Evolutionary conservation across 2,797 vertebrate genomes (phyloP).

Genomic region (Aeoliscus strigatus): DNA sequence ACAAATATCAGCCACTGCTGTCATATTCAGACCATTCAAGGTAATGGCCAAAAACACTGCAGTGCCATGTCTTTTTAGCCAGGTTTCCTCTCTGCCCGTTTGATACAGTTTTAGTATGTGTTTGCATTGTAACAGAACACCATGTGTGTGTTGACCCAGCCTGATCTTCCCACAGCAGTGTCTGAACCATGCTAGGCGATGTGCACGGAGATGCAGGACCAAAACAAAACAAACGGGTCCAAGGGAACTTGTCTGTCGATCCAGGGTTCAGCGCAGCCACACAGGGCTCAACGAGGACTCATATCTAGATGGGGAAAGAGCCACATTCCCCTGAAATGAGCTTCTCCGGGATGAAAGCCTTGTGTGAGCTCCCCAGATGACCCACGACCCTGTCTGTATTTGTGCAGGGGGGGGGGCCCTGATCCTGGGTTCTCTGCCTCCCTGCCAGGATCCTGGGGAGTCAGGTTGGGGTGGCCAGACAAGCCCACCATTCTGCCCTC

Average conservation of each 20-base stretch:
- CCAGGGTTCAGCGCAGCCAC: conserved; percentile 60
- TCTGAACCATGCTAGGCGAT: conserved; percentile 44
- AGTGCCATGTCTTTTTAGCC: conserved; percentile 26
- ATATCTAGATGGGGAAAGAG: conserved; percentile 69
- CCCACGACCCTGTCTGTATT: conserved; percentile 74
- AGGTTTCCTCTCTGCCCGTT: conserved; percentile 35
- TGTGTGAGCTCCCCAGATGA: conserved; percentile 68
- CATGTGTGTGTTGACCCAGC: conserved; percentile 54
- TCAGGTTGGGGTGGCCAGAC: conserved; percentile 61
- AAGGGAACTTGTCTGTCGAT: conserved; percentile 63
- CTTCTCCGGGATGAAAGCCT: conserved; percentile 75
- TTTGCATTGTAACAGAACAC: conserved; percentile 68
- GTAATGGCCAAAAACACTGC: conserved; percentile 42
- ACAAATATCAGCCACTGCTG: neutral
- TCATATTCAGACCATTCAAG: conserved; percentile 22
- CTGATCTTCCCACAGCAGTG: conserved; percentile 69
- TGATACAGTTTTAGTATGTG: conserved; percentile 61
- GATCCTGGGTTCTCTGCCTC: conserved; percentile 66
- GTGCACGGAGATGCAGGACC: conserved; percentile 51
- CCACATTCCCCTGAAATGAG: conserved; percentile 75
- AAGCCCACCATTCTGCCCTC: conserved; percentile 55
- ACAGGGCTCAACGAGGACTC: conserved; percentile 54
- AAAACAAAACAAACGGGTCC: conserved; percentile 67
- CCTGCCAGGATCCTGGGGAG: conserved; percentile 66
- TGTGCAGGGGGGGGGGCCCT: conserved; percentile 67